Base-by-base conservation (phyloP, 2,888 invertebrate genomes). In the Ochropacha duplaris region DNA sequence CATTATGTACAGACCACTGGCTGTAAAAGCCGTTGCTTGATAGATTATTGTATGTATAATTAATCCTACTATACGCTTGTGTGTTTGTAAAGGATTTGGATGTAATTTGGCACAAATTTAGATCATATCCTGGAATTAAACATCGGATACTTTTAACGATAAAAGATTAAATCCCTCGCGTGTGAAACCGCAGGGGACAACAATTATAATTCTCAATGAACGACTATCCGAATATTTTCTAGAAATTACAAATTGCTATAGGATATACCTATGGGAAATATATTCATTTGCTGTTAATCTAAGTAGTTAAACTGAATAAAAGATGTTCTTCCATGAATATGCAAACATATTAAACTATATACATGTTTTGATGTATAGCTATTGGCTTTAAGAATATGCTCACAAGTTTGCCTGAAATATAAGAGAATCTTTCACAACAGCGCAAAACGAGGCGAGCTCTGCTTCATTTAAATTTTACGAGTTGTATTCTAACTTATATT, bases 381-480 rank as follows among this genome's bases (percentile, higher is more conserved):
- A 36, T 36, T 36, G n/a, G 36, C n/a, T n/a, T 6, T 2, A 4
- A 44, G 8, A 44, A 44, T n/a, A 5, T 36, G 19, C 9, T 2
- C 2, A 39, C 16, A 14, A 14, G 14, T 12, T n/a, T 39, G 16
- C 14, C 5, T 44, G 19, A 14, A 19, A 9, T 44, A 19, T 9
- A 44, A 44, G 19, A 11, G 50, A 31, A 52, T 22, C 22, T 22
- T 31, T 19, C 19, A 19, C 55, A 55, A 50, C 54, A 31, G 54
- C 16, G 31, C 49, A 49, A 57, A 54, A 51, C 57, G 54, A 56
- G 49, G 58, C 50, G 54, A 56, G 59, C 59, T 58, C 57, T 55
- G 54, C 55, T 65, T 66, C 57, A 64, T 68, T 64, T 61, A 66
- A 66, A 58, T 68, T 70, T 68, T 68, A 68, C 57, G 59, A 59